phyloP scores from a whole-genome alignment of 2,888 invertebrate species.

The Cantharis lateralis region DNA sequence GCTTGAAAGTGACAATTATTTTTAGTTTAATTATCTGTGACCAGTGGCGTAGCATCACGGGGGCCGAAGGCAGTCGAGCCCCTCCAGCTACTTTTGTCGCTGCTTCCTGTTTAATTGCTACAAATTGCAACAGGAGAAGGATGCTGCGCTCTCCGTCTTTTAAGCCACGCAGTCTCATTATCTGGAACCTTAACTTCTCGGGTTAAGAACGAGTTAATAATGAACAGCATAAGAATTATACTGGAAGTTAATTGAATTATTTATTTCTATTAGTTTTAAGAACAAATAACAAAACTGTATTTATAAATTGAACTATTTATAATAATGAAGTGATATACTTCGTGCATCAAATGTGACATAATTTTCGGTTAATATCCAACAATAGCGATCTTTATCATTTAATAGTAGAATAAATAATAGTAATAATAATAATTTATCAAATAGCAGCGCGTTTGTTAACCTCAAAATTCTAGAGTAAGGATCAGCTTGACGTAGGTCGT shows the following conservation, averaged over 20 bases:
- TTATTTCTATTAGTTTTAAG: neutral
- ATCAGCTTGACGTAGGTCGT: constrained; percentile 33
- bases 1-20: no score
- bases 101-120: no score
- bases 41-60: no score
- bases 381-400: constrained; percentile 6
- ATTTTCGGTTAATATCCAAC: constrained; percentile 5
- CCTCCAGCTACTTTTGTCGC: no score
- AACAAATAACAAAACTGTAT: neutral
- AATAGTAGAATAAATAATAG: constrained; percentile 18
- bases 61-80: no score
- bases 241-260: neutral
- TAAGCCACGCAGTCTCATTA: no score
- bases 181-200: no score
- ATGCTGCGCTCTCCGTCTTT: no score
- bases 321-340: neutral
- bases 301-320: neutral
- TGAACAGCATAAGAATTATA: no score
- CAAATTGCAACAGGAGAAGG: no score
- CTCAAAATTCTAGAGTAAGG: constrained; percentile 26
- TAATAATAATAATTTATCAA: constrained; percentile 24
- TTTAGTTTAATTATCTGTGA: no score
- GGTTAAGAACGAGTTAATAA: no score
- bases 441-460: constrained; percentile 31
- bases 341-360: constrained; percentile 9